Evolutionary conservation across 1,140 invertebrate genomes (phyloP).

Genomic region (Drosophila suzukii): DNA sequence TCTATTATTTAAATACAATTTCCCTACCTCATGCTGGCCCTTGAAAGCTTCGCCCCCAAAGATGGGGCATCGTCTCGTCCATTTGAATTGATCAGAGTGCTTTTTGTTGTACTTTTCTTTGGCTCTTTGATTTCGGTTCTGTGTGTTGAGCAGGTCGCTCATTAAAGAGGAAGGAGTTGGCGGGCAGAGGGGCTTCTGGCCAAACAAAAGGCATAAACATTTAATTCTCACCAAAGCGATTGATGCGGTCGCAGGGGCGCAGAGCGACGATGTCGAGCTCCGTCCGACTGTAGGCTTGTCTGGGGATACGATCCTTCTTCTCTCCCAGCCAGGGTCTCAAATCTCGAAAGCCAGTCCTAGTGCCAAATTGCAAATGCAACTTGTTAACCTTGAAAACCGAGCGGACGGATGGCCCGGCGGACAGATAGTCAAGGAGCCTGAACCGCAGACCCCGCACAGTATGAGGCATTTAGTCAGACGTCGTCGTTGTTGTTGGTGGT

Average conservation of each 20-base stretch:
- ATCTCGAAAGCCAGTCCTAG: conserved; percentile 43
- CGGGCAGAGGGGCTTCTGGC: conserved; percentile 33
- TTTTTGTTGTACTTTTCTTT: conserved; percentile 64
- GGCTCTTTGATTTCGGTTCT: conserved; percentile 37
- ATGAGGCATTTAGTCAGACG: conserved; percentile 80
- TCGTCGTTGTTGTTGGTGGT: conserved; percentile 38
- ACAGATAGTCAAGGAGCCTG: conserved; percentile 55
- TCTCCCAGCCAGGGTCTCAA: conserved; percentile 22
- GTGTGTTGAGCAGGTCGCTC: conserved; percentile 58
- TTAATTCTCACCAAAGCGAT: conserved; percentile 81
- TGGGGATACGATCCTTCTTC: conserved; percentile 43
- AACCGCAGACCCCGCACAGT: conserved; percentile 70
- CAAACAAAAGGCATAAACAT: conserved; percentile 71
- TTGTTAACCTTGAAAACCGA: conserved; percentile 77
- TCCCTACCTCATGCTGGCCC: neutral
- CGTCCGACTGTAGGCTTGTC: conserved; percentile 17
- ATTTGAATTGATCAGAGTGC: conserved; percentile 69
- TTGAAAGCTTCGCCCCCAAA: conserved; percentile 6
- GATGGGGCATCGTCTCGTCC: conserved; percentile 11
- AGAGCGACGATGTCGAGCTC: conserved; percentile 29
- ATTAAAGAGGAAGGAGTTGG: conserved; percentile 48
- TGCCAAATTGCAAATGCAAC: conserved; percentile 79
- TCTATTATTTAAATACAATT: conserved; percentile 24
- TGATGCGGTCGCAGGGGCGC: conserved; percentile 58
- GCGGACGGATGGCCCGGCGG: conserved; percentile 45